Conservation (phyloP, 2,797 vertebrate genomes). For the Tolypeutes matacus region DNA sequence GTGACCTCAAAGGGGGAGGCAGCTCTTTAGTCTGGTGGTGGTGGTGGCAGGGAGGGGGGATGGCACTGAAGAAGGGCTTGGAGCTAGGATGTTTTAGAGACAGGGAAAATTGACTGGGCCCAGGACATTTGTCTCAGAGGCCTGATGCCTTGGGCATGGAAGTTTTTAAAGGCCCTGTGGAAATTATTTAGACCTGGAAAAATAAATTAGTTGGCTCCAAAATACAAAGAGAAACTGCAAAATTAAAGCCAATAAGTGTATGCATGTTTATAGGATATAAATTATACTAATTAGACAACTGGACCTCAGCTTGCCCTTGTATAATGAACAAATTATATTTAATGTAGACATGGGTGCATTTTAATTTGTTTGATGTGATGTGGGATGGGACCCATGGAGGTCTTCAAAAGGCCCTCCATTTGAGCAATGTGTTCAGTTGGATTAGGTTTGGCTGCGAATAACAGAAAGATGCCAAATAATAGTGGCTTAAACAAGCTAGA, state of each 20-base stretch:
- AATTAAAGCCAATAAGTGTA: conserved; percentile 49
- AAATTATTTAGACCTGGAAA: conserved; percentile 44
- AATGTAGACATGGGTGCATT: conserved; percentile 21
- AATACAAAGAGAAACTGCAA: conserved; percentile 50
- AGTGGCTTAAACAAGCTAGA: background rate
- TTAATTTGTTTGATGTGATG: conserved; percentile 49
- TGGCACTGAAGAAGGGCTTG: too few relatives aligned
- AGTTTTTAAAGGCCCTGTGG: background rate
- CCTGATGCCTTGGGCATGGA: background rate
- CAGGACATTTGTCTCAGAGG: conserved; percentile 24
- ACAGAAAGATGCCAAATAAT: conserved; percentile 1
- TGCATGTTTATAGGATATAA: conserved; percentile 48
- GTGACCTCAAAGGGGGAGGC: background rate
- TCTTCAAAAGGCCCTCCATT: conserved; percentile 49
- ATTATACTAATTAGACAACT: conserved; percentile 52
- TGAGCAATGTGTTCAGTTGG: background rate
- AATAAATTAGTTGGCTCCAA: conserved; percentile 59
- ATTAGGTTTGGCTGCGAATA: conserved; percentile 46
- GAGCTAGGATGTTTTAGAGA: background rate
- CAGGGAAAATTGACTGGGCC: background rate
- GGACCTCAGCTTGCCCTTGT: conserved; percentile 33
- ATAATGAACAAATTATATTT: conserved; percentile 64
- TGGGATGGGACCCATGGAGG: conserved; percentile 16
- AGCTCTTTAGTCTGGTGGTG: background rate
- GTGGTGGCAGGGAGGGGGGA: too few relatives aligned